phyloP scores from a whole-genome alignment of 2,888 invertebrate genomes.

The Stegana nigrithorax region DNA sequence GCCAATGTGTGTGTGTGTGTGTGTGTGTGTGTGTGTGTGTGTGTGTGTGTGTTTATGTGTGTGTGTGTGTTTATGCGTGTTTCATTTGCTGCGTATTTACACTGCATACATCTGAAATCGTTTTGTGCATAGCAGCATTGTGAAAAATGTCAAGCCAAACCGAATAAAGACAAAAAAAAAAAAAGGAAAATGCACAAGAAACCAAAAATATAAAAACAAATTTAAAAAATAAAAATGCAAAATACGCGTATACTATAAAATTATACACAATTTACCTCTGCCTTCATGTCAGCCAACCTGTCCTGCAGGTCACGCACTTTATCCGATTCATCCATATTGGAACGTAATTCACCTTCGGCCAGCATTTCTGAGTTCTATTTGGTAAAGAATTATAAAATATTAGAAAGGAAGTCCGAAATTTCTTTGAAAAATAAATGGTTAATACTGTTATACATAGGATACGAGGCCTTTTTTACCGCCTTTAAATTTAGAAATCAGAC shows the following conservation, averaged over 20 bases:
- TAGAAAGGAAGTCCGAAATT: neutral
- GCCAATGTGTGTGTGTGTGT: neutral
- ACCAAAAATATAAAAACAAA: slow-evolving; percentile 26
- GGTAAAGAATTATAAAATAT: neutral
- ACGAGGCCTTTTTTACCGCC: no score
- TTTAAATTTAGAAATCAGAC: no score
- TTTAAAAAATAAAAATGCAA: slow-evolving; percentile 25
- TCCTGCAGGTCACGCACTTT: slow-evolving; percentile 91
- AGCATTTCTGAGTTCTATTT: slow-evolving; percentile 92
- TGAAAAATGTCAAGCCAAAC: no score
- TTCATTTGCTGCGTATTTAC: no score
- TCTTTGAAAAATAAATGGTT: neutral
- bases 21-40: slow-evolving; percentile 18
- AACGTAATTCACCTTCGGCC: slow-evolving; percentile 90
- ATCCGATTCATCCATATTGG: slow-evolving; percentile 86
- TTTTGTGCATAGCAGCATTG: neutral
- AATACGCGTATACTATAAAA: slow-evolving; percentile 8
- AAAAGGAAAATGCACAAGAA: neutral
- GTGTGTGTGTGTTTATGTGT: slow-evolving; percentile 1
- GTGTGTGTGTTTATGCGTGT: slow-evolving; percentile 8
- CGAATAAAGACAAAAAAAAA: neutral
- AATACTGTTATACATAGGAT: no score
- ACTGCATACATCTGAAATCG: no score
- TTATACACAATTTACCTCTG: slow-evolving; percentile 78
- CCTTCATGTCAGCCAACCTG: slow-evolving; percentile 90